Evolutionary conservation across 1,140 invertebrate species (phyloP), one percentile per base, ranked within the genome.

Genomic region (Pseudomyrmex flavicornis): DNA sequence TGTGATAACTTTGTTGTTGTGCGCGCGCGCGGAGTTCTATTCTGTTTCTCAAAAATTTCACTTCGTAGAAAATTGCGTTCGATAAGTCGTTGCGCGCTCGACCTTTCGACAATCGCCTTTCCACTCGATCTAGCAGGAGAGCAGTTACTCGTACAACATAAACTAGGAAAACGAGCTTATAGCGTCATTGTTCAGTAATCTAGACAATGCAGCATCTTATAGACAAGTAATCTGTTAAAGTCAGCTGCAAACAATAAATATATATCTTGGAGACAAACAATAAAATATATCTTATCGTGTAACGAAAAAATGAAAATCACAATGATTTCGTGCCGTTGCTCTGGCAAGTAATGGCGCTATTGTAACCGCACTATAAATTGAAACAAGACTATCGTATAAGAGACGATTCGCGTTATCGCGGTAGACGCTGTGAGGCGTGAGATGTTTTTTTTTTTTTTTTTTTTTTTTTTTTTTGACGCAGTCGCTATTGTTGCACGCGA

Each of bases 91-190:
- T n/a, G 15, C 62, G 13, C 44, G 20, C 20, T 72, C n/a, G 66
- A 80, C 76, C 76, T 80, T 80, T 80, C 35, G 35, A 56, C 54
- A 17, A 35, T 70, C 65, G 35, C 54, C 68, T 80, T 80, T 79
- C 65, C 76, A 79, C 65, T 79, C 76, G 65, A 79, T 70, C 68
- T 79, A 59, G 56, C 52, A 72, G 35, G 35, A 35, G 35, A 80
- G 52, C 54, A 44, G 13, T 59, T 80, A 72, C 35, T 20, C 20
- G n/a, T 48, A 61, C 44, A n/a, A 3, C 12, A 13, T 70, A 50
- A 59, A 15, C 17, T 48, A 70, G 76, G 50, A 8, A 54, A 80
- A 48, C 15, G 7, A 12, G 20, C 68, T 80, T 80, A 54, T 52
- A 17, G 35, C 35, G 35, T 70, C 76, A 80, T 35, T 54, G 76